Percentiles rank a stretch among this genome's conserved stretches.
These are phyloP conservation scores for Myrmecophaga tridactyla DNA, from an alignment of 2,113 vertebrate species.

Conservation along the genomic window DNA sequence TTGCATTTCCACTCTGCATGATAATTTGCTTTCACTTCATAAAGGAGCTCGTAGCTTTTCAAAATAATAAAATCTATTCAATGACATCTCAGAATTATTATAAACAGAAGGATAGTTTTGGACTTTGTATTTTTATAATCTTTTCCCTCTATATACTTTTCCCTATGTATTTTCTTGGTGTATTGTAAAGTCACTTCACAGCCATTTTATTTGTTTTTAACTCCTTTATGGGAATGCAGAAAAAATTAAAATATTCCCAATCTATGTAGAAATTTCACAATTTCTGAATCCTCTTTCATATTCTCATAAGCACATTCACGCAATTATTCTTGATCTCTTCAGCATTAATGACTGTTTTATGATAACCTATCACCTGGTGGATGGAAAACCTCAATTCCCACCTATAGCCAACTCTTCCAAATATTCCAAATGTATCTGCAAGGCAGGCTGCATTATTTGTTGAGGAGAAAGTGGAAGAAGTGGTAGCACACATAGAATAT, in stretches of 20 bases:
- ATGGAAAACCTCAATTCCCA: neutral
- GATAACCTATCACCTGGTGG: neutral
- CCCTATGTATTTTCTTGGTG: neutral
- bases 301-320: neutral
- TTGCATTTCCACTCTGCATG: neutral
- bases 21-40: neutral
- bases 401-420: neutral
- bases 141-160: neutral
- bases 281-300: neutral
- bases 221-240: neutral
- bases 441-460: neutral
- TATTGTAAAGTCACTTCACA: neutral
- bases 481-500: neutral
- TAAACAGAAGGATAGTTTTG: neutral
- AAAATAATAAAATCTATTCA: neutral
- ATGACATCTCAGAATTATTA: conserved; percentile 4
- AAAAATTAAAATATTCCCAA: neutral
- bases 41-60: conserved; percentile 32
- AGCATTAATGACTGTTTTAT: neutral
- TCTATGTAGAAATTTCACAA: neutral
- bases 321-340: neutral
- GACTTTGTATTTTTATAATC: neutral
- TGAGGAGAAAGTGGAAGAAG: neutral
- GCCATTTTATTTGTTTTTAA: conserved; percentile 26
- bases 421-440: neutral